Evolutionary conservation across 2,888 invertebrate species (phyloP), one percentile per base, ranked within the genome.

Genomic region (Drosophila parthenogenetica): DNA sequence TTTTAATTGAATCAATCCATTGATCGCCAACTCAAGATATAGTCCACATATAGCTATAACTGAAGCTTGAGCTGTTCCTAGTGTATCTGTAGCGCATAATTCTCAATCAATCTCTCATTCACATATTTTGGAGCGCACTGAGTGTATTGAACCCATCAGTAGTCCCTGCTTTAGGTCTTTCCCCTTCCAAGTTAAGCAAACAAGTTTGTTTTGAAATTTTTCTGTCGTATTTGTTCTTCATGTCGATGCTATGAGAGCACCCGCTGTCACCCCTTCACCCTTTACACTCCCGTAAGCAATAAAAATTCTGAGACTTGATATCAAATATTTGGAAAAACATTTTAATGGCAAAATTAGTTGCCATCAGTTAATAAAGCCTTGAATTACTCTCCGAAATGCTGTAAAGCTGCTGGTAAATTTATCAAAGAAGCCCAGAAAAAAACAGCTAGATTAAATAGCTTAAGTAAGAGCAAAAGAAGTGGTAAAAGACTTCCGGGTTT

Each of bases 191-290:
- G 46, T 25, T 19, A 77, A 72, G 58, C 69, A 83, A 84, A 87
- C 81, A 78, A 76, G 76, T 81, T 87, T 81, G 73, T 74, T 89
- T 89, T 72, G 67, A 77, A 72, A 82, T 83, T 83, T 74, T 79
- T 83, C 54, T 73, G 58, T 77, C 61, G 69, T 73, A 64, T 82
- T 76, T 66, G 55, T 51, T 69, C 64, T 63, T 54, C 29, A 29
- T 8, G 29, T 29, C 29, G 63, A 61, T 62, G 79, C 63, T 64
- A 69, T 76, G 60, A 46, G 65, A 43, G 49, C 37, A 19, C 22
- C 32, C 48, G 0, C 10, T 16, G 14, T 4, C 45, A 13, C 11
- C 29, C 35, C 45, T 22, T n/a, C 39, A 32, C 43, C 66, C 29
- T 22, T 64, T 37, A 40, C 22, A 22, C 22, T 5, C 22, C 22